A percentile compares a stretch with the other conserved stretches of the same genome.
Evolutionary conservation across 2,888 invertebrate species (phyloP).

Genomic region (Lasioglossum zephyrum): DNA sequence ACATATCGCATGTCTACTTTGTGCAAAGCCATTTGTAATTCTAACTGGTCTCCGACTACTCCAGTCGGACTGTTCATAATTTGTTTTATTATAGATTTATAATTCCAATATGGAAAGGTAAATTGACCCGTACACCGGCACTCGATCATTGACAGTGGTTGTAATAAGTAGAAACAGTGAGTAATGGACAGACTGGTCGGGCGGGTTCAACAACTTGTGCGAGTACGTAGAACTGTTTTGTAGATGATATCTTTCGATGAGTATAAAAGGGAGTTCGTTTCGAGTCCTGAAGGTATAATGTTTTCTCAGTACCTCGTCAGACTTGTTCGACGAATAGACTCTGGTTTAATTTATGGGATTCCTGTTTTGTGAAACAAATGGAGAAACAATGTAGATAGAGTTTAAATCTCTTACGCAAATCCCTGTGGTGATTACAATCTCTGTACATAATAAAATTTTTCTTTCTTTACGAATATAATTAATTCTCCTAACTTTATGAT

Average conservation of each 20-base stretch:
- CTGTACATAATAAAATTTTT: no score
- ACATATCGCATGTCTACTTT: background rate
- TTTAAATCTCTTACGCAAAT: background rate
- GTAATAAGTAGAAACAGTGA: background rate
- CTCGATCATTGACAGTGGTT: background rate
- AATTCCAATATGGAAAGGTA: background rate
- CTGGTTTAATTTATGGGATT: background rate
- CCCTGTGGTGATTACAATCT: background rate
- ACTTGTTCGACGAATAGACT: background rate
- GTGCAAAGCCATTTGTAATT: conserved; percentile 3
- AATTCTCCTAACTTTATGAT: no score
- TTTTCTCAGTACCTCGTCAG: background rate
- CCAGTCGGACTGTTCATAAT: background rate
- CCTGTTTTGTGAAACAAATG: background rate
- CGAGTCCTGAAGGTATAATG: background rate
- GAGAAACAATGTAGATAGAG: background rate
- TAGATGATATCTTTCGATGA: background rate
- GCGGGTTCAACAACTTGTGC: background rate
- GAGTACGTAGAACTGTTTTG: background rate
- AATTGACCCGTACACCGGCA: background rate
- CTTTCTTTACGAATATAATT: no score
- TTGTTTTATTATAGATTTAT: conserved; percentile 4
- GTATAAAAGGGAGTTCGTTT: background rate
- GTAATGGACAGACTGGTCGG: background rate
- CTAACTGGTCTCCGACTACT: conserved; percentile 6